phyloP scores from a whole-genome alignment of 1,140 invertebrate species.

The Drosophila lacertosa region DNA sequence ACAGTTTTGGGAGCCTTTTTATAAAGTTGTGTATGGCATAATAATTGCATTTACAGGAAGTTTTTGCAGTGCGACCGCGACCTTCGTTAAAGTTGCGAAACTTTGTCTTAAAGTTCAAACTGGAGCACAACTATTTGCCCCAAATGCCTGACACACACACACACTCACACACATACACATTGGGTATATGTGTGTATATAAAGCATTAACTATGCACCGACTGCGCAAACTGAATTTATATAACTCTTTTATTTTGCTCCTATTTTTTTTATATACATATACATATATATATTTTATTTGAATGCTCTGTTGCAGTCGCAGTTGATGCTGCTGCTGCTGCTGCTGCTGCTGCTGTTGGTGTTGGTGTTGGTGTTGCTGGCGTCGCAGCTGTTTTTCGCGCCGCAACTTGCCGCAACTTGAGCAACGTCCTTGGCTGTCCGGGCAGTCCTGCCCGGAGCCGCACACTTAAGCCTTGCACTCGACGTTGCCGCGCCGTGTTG shows the following conservation, averaged over 20 bases:
- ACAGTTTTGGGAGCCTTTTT: constrained; percentile 32
- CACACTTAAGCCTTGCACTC: constrained; percentile 70
- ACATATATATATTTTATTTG: constrained; percentile 60
- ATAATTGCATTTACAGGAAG: constrained; percentile 64
- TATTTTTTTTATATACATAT: constrained; percentile 36
- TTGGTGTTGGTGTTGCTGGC: constrained; percentile 11
- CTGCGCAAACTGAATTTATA: constrained; percentile 55
- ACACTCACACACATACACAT: constrained; percentile 1
- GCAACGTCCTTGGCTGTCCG: constrained; percentile 70
- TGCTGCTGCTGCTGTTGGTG: constrained; percentile 8
- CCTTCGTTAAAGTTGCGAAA: constrained; percentile 77
- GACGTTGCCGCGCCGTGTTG: constrained; percentile 14
- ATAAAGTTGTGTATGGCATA: constrained; percentile 26
- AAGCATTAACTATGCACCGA: constrained; percentile 59
- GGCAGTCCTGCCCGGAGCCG: constrained; percentile 8
- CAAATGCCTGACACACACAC: constrained; percentile 49
- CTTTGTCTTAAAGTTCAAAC: constrained; percentile 80
- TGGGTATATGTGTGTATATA: constrained; percentile 29
- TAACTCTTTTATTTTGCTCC: constrained; percentile 55
- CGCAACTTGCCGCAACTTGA: constrained; percentile 72
- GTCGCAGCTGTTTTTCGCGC: constrained; percentile 66
- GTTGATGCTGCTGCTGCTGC: constrained; percentile 20
- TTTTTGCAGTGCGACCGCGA: constrained; percentile 68
- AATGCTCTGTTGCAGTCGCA: constrained; percentile 49
- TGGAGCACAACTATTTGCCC: constrained; percentile 82